Evolutionary conservation across 2,797 vertebrate genomes (phyloP), one percentile per base, ranked within the genome.

Genomic region (Cyprinodon diabolis): DNA sequence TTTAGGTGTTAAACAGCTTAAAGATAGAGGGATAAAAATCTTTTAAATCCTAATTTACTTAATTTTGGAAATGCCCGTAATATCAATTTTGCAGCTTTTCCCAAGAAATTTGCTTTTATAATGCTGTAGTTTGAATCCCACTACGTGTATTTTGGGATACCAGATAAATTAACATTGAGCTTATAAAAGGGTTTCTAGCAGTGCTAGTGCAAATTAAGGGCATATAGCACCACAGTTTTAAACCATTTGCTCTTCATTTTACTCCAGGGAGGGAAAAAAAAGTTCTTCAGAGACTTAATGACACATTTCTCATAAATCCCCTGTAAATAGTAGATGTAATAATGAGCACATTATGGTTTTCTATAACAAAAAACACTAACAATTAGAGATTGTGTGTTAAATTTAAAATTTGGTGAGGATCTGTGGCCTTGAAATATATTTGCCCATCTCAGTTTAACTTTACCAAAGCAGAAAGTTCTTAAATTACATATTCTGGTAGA

Each of bases 131-230:
- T 21, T 45, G 19, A n/a, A 43, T 4, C 37, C 11, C 21, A 55
- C 52, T 43, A 19, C n/a, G 19, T n/a, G 13, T n/a, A 43, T 13
- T 63, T 62, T 63, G 11, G 40, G 37, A 63, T 43, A 8, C 40
- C 37, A 43, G 19, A 40, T 43, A 43, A 63, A 40, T 63, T 21
- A 40, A 62, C 21, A 63, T 63, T 45, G 14, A n/a, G 21, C 2
- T 25, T 13, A 13, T 25, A 70, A 47, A 45, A 51, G 19, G 21
- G 30, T 30, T 63, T 23, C 15, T 55, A 6, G n/a, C 25, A 3
- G 30, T 65, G 48, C 45, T 51, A 30, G n/a, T 70, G 15, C 4
- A 74, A 54, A 74, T 35, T 45, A 51, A 60, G 37, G 30, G 43
- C 21, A 43, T 69, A 43, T 65, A 62, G 37, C 15, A 56, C 4